Percentiles rank a stretch among this genome's conserved stretches.
These are phyloP conservation scores for Notothenia coriiceps DNA, from an alignment of 2,113 vertebrate species.

Conservation along the genomic window DNA sequence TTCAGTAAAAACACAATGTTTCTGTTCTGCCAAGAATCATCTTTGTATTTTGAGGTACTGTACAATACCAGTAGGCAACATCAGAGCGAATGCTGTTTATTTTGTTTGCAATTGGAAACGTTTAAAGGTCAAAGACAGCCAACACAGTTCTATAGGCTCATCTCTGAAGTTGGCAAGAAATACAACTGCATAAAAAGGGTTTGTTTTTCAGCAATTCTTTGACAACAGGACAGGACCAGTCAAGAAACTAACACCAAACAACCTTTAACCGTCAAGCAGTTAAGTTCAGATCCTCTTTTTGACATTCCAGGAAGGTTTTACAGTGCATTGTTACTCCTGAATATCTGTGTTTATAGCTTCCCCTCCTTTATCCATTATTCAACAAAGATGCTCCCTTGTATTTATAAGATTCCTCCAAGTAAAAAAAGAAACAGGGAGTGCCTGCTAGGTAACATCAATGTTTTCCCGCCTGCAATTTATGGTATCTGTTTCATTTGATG, in stretches of 20 bases:
- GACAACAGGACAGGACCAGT: conserved; percentile 16
- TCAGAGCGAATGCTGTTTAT: neutral
- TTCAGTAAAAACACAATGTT: neutral
- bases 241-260: conserved; percentile 7
- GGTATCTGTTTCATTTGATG: conserved; percentile 58
- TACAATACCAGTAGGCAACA: neutral
- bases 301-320: conserved; percentile 59
- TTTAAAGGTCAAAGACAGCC: conserved; percentile 16
- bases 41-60: neutral
- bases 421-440: conserved; percentile 57
- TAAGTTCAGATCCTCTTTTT: conserved; percentile 53
- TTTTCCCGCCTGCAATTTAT: conserved; percentile 49
- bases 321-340: conserved; percentile 57
- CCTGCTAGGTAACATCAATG: conserved; percentile 51
- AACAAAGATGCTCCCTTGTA: conserved; percentile 57
- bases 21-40: neutral
- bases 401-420: conserved; percentile 54
- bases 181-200: neutral
- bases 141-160: neutral
- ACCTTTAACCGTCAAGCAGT: conserved; percentile 31
- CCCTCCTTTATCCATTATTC: conserved; percentile 75
- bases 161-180: conserved; percentile 17
- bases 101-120: conserved; percentile 10
- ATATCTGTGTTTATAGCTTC: conserved; percentile 69
- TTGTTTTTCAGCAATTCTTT: neutral